A percentile compares a stretch with the other conserved stretches of the same genome.
Evolutionary conservation across 2,888 invertebrate genomes (phyloP).

Genomic region (Osedax fenrisi): DNA sequence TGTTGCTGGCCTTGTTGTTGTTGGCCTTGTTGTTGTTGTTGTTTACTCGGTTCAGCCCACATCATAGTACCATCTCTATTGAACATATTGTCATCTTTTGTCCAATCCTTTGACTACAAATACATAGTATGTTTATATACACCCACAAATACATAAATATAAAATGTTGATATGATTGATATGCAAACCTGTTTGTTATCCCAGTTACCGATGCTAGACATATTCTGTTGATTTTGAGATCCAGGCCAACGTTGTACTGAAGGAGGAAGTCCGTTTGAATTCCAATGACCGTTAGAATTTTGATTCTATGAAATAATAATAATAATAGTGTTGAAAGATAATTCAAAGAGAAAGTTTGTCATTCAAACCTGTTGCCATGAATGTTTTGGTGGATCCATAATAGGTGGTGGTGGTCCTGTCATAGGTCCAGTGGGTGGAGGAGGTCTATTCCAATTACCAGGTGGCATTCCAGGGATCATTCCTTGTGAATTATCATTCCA

Average conservation of each 20-base stretch:
- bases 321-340: not conserved
- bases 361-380: not conserved
- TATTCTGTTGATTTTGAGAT: not conserved
- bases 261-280: not conserved
- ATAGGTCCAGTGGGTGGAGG: not conserved
- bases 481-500: not conserved
- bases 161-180: too few relatives aligned
- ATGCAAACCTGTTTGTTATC: not conserved
- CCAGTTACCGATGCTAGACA: not conserved
- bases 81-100: constrained; percentile 34
- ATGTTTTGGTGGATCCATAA: not conserved
- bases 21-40: not conserved
- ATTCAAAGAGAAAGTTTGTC: too few relatives aligned
- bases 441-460: not conserved
- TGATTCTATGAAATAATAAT: not conserved
- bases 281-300: not conserved
- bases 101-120: not conserved
- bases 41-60: constrained; percentile 28
- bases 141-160: too few relatives aligned
- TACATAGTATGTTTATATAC: too few relatives aligned
- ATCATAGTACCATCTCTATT: constrained; percentile 33
- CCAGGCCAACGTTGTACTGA: not conserved
- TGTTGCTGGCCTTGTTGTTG: not conserved
- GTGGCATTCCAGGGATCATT: not conserved
- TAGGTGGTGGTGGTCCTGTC: not conserved